phyloP scores from a whole-genome alignment of 2,888 invertebrate genomes.

The Callosobruchus maculatus region DNA sequence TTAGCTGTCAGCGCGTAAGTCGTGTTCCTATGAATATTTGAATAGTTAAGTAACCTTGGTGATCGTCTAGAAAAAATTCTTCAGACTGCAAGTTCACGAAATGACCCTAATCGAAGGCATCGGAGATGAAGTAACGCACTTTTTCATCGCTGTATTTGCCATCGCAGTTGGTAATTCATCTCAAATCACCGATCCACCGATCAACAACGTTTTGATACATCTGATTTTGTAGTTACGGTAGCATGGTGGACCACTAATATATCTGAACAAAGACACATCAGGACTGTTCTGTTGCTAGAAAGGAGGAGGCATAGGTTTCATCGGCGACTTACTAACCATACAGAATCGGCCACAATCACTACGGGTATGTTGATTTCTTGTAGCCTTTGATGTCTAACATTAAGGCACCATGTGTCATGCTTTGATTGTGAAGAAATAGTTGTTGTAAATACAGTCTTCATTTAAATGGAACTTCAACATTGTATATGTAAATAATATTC shows the following conservation, averaged over 20 bases:
- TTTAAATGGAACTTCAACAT: too few relatives aligned
- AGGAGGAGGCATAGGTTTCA: constrained; percentile 48
- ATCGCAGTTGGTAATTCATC: constrained; percentile 44
- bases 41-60: not conserved
- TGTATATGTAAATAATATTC: too few relatives aligned
- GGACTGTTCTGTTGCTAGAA: constrained; percentile 67
- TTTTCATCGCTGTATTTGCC: constrained; percentile 60
- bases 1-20: not conserved
- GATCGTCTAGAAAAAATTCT: too few relatives aligned
- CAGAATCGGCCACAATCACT: constrained; percentile 41
- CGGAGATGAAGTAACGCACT: constrained; percentile 79
- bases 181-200: too few relatives aligned
- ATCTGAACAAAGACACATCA: constrained; percentile 52
- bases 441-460: too few relatives aligned
- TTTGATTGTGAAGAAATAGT: too few relatives aligned
- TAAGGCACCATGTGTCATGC: too few relatives aligned
- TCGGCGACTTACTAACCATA: constrained; percentile 42
- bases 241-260: constrained; percentile 80
- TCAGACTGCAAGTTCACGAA: constrained; percentile 4
- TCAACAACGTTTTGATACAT: too few relatives aligned
- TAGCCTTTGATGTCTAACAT: too few relatives aligned
- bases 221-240: constrained; percentile 56
- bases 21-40: not conserved
- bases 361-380: constrained; percentile 34
- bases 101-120: constrained; percentile 80